Evolutionary conservation across 2,888 invertebrate species (phyloP), one percentile per base, ranked within the genome.

Genomic region (Mythimna pallens): DNA sequence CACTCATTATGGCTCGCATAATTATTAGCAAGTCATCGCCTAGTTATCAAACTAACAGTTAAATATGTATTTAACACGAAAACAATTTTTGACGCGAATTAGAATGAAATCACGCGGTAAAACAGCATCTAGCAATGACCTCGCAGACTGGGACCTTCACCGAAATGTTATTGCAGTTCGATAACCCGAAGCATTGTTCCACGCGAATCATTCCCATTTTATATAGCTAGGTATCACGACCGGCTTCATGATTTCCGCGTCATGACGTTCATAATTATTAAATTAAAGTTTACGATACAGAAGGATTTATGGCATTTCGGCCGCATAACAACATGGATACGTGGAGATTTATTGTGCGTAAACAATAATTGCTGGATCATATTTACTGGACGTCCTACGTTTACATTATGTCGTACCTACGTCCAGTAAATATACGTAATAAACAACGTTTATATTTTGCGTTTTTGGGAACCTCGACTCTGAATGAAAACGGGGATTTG

Each of bases 121-220:
- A 88, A 86, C 87, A 88, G 86, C 80, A 85, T 90, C 87, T 88
- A 90, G 86, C 77, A 81, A 74, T 87, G 93, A 91, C 95, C 95
- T 95, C 94, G 94, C 40, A 78, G 81, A 90, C 92, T 92, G 92
- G 92, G 93, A 94, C 96, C 95, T 96, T 96, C 95, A 91, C 93
- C 92, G 87, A 95, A 95, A 95, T 96, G 96, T 92, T 95, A 95
- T 87, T 92, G 85, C 81, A 91, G 96, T 93, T 93, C 95, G 91
- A 93, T 92, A 92, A 95, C 95, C 95, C 90, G 78, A 78, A 74
- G 90, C 92, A 94, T 95, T 95, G 95, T 95, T 94, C 90, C 87
- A 88, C 85, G 90, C 92, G 92, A 91, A 93, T 92, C 92, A 93
- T 92, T 94, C 92, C 93, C 88, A 94, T 94, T 95, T 94, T 93